These are phyloP conservation scores for Yoshiicerus persimilis DNA, from an alignment of 1,140 invertebrate genomes.

Conservation along the genomic window DNA sequence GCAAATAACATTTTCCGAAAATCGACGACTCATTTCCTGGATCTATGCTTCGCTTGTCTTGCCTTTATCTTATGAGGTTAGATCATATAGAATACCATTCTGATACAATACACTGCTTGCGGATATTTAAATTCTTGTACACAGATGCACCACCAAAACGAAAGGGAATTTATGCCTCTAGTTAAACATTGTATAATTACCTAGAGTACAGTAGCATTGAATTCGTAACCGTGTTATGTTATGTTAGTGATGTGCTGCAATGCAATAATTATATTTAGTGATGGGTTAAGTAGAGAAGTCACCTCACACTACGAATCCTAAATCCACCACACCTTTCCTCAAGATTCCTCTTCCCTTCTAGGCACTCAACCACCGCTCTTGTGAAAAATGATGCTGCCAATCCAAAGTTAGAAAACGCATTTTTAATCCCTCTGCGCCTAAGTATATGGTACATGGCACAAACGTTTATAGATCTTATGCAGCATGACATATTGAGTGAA, in stretches of 20 bases:
- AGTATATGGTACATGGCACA: too few relatives aligned
- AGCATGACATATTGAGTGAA: too few relatives aligned
- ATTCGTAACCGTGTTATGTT: neutral
- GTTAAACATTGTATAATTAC: neutral
- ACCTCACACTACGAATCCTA: neutral
- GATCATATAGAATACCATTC: too few relatives aligned
- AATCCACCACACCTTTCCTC: neutral
- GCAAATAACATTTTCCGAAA: neutral
- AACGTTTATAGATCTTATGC: too few relatives aligned
- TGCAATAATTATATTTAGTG: too few relatives aligned
- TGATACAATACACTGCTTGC: too few relatives aligned
- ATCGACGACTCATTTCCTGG: constrained; percentile 4
- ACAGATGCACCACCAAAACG: too few relatives aligned
- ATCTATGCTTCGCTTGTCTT: neutral
- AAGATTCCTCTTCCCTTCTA: neutral
- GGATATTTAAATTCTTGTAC: too few relatives aligned
- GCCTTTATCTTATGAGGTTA: neutral
- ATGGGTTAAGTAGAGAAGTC: neutral
- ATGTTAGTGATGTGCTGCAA: neutral
- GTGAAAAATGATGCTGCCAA: neutral
- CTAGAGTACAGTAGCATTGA: neutral
- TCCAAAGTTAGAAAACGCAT: neutral
- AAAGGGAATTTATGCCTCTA: too few relatives aligned
- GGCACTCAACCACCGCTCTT: neutral
- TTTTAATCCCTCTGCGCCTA: too few relatives aligned